A percentile compares a stretch with the other conserved stretches of the same genome.
These are phyloP conservation scores for Amniataba percoides DNA, from an alignment of 2,797 vertebrate genomes.

Conservation along the genomic window DNA sequence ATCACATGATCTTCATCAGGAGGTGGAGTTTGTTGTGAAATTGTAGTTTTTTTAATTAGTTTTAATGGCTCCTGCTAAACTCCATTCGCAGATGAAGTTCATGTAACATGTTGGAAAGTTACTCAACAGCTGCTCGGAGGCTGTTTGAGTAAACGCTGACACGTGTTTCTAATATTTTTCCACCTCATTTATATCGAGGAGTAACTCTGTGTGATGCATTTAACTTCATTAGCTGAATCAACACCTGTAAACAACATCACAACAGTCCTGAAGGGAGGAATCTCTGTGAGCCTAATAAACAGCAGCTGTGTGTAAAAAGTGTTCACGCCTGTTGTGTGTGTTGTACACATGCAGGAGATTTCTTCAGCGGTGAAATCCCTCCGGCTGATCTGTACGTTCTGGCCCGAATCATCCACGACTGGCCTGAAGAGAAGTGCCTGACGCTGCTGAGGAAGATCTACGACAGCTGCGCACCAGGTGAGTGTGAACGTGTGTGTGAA, in stretches of 20 bases:
- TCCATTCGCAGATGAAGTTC: too few relatives aligned
- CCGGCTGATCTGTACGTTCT: constrained; percentile 82
- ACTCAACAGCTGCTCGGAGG: too few relatives aligned
- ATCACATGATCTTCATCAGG: too few relatives aligned
- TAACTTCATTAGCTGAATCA: not conserved
- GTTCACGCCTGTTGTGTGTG: too few relatives aligned
- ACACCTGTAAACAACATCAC: not conserved
- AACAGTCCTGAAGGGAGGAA: not conserved
- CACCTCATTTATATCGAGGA: too few relatives aligned
- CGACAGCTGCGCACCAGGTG: constrained; percentile 78
- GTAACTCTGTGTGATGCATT: not conserved
- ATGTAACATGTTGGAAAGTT: too few relatives aligned
- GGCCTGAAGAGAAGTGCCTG: constrained; percentile 82
- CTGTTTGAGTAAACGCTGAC: too few relatives aligned
- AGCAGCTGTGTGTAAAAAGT: too few relatives aligned
- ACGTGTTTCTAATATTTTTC: not conserved
- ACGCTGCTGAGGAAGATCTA: constrained; percentile 80
- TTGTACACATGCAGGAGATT: constrained; percentile 78
- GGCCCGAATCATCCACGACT: constrained; percentile 85
- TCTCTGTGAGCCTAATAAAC: not conserved
- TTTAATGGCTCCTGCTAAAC: too few relatives aligned
- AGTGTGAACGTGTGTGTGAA: not conserved
- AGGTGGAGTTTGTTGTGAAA: too few relatives aligned
- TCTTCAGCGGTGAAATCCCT: constrained; percentile 82
- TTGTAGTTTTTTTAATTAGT: too few relatives aligned